Conservation (phyloP, 2,888 invertebrate species). For the Sycophila texana region DNA sequence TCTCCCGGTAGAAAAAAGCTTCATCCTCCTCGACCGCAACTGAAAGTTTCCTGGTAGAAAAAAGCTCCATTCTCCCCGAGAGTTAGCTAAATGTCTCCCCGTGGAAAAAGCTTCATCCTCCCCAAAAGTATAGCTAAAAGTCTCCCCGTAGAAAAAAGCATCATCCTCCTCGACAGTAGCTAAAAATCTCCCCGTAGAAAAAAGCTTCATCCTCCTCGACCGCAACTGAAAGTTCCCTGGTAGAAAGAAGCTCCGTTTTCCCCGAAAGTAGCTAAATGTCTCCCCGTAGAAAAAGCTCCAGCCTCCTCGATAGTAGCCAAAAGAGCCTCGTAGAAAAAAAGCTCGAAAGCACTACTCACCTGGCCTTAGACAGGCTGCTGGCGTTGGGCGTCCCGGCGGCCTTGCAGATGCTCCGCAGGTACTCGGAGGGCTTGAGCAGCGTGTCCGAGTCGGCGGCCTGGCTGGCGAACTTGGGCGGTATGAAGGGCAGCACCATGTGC, state of each 20-base stretch:
- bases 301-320: not conserved
- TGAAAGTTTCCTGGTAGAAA: too few relatives aligned
- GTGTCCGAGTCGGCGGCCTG: constrained; percentile 84
- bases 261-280: too few relatives aligned
- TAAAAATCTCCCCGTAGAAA: not conserved
- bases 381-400: constrained; percentile 44
- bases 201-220: not conserved
- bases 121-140: too few relatives aligned
- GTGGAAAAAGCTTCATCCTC: too few relatives aligned
- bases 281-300: too few relatives aligned
- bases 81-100: too few relatives aligned
- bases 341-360: constrained; percentile 63
- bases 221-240: too few relatives aligned
- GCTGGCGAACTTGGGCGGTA: constrained; percentile 92
- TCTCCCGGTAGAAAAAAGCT: not conserved
- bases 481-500: constrained; percentile 91
- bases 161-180: too few relatives aligned
- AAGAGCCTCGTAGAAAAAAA: not conserved
- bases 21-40: too few relatives aligned
- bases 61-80: too few relatives aligned
- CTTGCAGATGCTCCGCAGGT: constrained; percentile 87
- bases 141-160: too few relatives aligned
- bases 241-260: too few relatives aligned
- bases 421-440: constrained; percentile 94
- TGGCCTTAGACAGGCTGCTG: constrained; percentile 69